These are phyloP conservation scores for Pachyseris speciosa DNA, from an alignment of 64 coral and sea anemone genomes.

Conservation along the genomic window DNA sequence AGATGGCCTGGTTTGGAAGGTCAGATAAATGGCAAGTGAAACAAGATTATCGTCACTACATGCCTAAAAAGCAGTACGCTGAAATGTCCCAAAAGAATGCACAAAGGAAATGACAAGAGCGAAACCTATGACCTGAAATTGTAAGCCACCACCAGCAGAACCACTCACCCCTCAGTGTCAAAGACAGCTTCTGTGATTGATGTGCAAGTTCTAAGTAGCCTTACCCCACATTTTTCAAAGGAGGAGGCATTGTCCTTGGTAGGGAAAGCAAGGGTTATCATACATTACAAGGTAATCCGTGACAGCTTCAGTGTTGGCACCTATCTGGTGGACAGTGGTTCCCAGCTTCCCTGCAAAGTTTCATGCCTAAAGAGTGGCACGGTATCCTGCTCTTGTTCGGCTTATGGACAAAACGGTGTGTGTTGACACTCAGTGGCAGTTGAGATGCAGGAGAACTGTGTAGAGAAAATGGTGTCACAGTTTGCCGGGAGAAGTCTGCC, in stretches of 20 bases:
- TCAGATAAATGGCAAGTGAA: conserved; percentile 65
- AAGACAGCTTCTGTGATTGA: neutral
- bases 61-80: neutral
- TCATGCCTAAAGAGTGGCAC: conserved; percentile 55
- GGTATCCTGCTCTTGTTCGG: conserved; percentile 28
- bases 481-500: conserved; percentile 34
- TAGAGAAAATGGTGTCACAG: conserved; percentile 14
- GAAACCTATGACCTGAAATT: conserved; percentile 50
- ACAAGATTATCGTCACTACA: neutral
- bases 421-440: conserved; percentile 53
- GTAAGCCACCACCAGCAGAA: neutral
- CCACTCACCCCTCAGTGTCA: neutral
- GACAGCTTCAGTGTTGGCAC: conserved; percentile 31
- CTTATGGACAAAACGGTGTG: conserved; percentile 26
- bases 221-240: neutral
- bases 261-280: conserved; percentile 6
- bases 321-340: conserved; percentile 47
- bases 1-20: conserved; percentile 50
- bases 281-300: neutral
- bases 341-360: neutral
- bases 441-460: neutral
- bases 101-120: conserved; percentile 16
- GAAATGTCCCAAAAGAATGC: conserved; percentile 30
- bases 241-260: conserved; percentile 10
- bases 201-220: neutral